Percentiles rank a stretch among this genome's conserved stretches.
These are phyloP conservation scores for Fistularia commersonii DNA, from an alignment of 2,797 vertebrate species.

Conservation along the genomic window DNA sequence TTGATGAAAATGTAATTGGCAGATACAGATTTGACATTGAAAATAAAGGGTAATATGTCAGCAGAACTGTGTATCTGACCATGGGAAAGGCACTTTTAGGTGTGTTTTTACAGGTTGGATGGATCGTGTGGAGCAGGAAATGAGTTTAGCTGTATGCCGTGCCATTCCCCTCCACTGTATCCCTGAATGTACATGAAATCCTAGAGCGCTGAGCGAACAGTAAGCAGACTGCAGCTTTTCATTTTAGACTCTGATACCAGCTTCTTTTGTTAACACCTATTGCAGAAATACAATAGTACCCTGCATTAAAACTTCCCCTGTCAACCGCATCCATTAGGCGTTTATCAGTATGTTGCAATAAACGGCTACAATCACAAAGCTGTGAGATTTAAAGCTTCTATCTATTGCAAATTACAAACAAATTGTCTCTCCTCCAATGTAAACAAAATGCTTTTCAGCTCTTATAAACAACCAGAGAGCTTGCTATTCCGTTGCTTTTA, in stretches of 20 bases:
- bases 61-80: neutral
- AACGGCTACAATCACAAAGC: slow-evolving; percentile 23
- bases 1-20: too few species aligned
- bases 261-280: slow-evolving; percentile 19
- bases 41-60: slow-evolving; percentile 8
- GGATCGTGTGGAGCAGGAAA: slow-evolving; percentile 1
- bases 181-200: slow-evolving; percentile 26
- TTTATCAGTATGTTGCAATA: slow-evolving; percentile 38
- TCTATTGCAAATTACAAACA: slow-evolving; percentile 43
- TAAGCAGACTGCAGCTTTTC: slow-evolving; percentile 1
- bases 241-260: neutral
- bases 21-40: neutral
- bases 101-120: slow-evolving; percentile 5
- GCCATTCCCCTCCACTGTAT: slow-evolving; percentile 14
- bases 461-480: slow-evolving; percentile 52
- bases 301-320: slow-evolving; percentile 25
- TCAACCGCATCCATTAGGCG: slow-evolving; percentile 40
- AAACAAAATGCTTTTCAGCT: slow-evolving; percentile 71
- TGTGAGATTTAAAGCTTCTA: slow-evolving; percentile 34
- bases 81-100: neutral
- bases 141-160: slow-evolving; percentile 9
- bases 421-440: slow-evolving; percentile 57
- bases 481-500: slow-evolving; percentile 52
- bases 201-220: slow-evolving; percentile 20
- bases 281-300: slow-evolving; percentile 9